These are phyloP conservation scores for Eubasilissa regina DNA, from an alignment of 1,140 invertebrate species.

Conservation along the genomic window DNA sequence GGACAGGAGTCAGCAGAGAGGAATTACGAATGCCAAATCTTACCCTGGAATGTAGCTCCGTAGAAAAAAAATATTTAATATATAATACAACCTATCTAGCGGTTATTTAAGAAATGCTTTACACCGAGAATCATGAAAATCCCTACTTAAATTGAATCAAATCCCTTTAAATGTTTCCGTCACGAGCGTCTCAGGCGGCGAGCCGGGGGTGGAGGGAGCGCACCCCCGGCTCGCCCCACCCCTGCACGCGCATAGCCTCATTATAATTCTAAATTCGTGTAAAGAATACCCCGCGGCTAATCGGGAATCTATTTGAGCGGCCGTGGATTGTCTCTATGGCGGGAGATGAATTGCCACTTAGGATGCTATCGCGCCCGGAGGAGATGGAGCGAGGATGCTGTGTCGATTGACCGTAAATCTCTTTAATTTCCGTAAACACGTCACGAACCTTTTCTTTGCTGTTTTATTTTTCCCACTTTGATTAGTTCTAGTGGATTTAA, in stretches of 20 bases:
- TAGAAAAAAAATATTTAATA: too few relatives aligned
- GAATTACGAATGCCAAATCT: too few relatives aligned
- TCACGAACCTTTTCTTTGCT: neutral
- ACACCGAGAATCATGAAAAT: conserved; percentile 23
- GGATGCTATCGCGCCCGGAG: neutral
- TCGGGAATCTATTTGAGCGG: conserved; percentile 41
- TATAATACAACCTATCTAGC: too few relatives aligned
- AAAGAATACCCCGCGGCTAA: conserved; percentile 41
- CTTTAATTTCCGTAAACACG: neutral
- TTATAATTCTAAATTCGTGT: conserved; percentile 47
- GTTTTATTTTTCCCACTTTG: too few relatives aligned
- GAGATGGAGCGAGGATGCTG: neutral
- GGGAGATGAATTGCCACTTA: neutral
- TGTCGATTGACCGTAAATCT: neutral
- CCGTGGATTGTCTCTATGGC: neutral
- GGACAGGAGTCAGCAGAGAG: too few relatives aligned
- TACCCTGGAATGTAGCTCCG: too few relatives aligned
- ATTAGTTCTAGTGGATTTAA: too few relatives aligned
- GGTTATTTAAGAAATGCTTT: too few relatives aligned
- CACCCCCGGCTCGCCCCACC: neutral
- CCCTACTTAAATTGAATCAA: conserved; percentile 29
- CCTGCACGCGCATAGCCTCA: conserved; percentile 1
- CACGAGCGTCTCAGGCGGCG: too few relatives aligned
- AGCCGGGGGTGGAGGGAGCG: too few relatives aligned
- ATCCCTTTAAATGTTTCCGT: conserved; percentile 41